Evolutionary conservation across 2,113 vertebrate species (phyloP).

Genomic region (Rafetus swinhoei): DNA sequence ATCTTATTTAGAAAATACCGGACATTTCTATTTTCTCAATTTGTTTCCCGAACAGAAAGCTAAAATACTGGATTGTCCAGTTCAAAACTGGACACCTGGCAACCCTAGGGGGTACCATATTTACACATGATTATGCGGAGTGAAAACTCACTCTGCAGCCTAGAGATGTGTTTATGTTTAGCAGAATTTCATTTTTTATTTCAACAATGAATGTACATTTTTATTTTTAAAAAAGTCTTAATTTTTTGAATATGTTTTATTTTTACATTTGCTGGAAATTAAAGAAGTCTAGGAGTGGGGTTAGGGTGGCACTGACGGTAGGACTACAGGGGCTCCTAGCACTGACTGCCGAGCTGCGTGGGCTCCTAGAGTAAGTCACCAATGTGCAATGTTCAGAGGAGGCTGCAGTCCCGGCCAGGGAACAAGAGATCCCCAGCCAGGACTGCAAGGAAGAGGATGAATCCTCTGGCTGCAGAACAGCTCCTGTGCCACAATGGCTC

Average conservation of each 20-base stretch:
- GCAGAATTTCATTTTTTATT: not conserved
- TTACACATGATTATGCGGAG: not conserved
- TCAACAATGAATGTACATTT: too few relatives aligned
- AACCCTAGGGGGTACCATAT: not conserved
- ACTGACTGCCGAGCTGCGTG: too few relatives aligned
- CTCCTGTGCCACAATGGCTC: not conserved
- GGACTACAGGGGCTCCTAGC: too few relatives aligned
- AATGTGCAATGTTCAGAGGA: not conserved
- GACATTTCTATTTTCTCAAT: too few relatives aligned
- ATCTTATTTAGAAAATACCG: too few relatives aligned
- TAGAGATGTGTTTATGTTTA: not conserved
- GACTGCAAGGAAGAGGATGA: not conserved
- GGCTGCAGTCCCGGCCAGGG: not conserved
- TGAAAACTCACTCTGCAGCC: not conserved
- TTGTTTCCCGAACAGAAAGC: too few relatives aligned
- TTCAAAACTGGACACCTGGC: too few relatives aligned
- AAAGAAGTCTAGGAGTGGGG: not conserved
- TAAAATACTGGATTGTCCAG: too few relatives aligned
- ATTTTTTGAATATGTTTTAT: not conserved
- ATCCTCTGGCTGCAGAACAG: not conserved
- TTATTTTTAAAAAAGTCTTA: not conserved
- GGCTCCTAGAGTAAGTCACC: not conserved
- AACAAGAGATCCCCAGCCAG: too few relatives aligned
- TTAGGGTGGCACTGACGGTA: not conserved
- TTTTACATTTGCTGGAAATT: not conserved